Evolutionary conservation across 2,888 invertebrate species (phyloP), one percentile per base, ranked within the genome.

Genomic region (Choristoneura rosaceana): DNA sequence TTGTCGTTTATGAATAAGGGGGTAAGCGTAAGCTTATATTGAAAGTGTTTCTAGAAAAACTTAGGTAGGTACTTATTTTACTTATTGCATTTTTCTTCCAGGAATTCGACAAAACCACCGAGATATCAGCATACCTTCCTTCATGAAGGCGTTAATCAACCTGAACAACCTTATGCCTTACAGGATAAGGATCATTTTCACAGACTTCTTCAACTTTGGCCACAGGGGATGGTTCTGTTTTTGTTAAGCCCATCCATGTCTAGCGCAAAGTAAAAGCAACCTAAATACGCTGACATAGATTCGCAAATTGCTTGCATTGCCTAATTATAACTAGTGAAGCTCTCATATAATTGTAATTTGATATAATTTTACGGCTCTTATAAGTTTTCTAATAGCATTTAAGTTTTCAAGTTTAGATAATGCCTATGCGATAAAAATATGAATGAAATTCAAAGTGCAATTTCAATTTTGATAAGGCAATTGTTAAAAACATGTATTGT

Each of bases 151-250:
- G 5, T 79, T 94, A 2, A 86, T 91, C 14, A 83, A 87, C 55
- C 76, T 93, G 10, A 85, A 85, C 84, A 90, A 90, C 80, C 85
- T 93, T 76, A 83, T 94, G 86, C 94, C 94, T 0, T 88, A 91
- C 79, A 87, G 88, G 76, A 87, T 94, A 89, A 87, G 90, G 78
- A 86, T 92, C 66, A 90, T 94, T 78, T 89, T 93, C 69, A 85
- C 84, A 0, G 94, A 94, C 76, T 94, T 94, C 81, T 93, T 93
- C 75, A 94, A 91, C 77, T 91, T 89, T 55, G 84, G 87, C 52
- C 91, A 93, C 71, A 86, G 94, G 63, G 91, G 90, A 38, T 94
- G 94, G 94, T 94, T 94, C 81, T 91, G 90, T 83, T 94, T 90
- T 81, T 94, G 94, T 79, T 94, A 81, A 90, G 71, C 12, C 59